Base-by-base conservation (phyloP, 2,888 invertebrate species). In the Galeruca laticollis region DNA sequence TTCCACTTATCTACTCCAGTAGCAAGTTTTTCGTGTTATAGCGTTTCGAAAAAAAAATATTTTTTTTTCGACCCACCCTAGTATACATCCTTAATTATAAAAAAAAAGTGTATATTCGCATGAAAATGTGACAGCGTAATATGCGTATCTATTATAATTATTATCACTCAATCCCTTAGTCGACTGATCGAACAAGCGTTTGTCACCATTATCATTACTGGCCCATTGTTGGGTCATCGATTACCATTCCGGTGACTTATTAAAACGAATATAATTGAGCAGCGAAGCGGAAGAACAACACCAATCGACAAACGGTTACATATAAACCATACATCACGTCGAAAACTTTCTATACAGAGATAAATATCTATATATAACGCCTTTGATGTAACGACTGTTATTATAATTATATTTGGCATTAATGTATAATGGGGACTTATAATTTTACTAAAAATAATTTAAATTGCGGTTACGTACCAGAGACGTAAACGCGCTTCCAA, bases 201-300 rank as follows among this genome's bases (percentile, higher is more conserved):
- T 10, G 56, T 3, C 35, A 11, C 2, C 31, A 52, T 62, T 61
- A 43, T 51, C 33, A 52, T 62, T 62, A 51, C 52, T 49, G 35
- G 52, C 18, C 49, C 49, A 62, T 62, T 51, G 62, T 62, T 62
- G 37, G 37, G 8, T 13, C 62, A 37, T 62, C 52, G 62, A 62
- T 62, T 62, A 62, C 43, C 56, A 65, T 69, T 65, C 60, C 64
- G 31, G 69, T 63, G 63, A 56, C 61, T 69, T 69, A 69, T 69
- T 64, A 69, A 69, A 69, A 60, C 64, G 52, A 60, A 60, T 60
- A 65, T 69, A 64, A 69, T 56, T 52, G 64, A 60, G 60, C 69
- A 59, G 35, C 47, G 60, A 49, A 69, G 64, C 69, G 63, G 69
- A 69, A 69, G 69, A 60, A 69, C 60, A 64, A 65, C 64, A 56